Conservation (phyloP, 1,140 invertebrate species). For the Bombyx mori region ASM3026992v2 NC_085116.1:9167501-9168000, state of each 20-base stretch:
- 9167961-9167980: constrained; percentile 39
- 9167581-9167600: constrained; percentile 92
- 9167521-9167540: constrained; percentile 71
- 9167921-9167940: not conserved
- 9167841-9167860: constrained; percentile 68
- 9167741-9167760: constrained; percentile 35
- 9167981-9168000: constrained; percentile 36
- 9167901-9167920: not conserved
- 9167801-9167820: constrained; percentile 27
- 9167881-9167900: constrained; percentile 6
- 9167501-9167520: constrained; percentile 74
- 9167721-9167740: constrained; percentile 42
- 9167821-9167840: constrained; percentile 54
- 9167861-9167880: constrained; percentile 64
- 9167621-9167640: constrained; percentile 62
- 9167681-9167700: constrained; percentile 46
- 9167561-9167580: constrained; percentile 86
- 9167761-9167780: constrained; percentile 43
- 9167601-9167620: constrained; percentile 92
- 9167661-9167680: constrained; percentile 45
- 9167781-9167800: constrained; percentile 45
- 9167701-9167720: constrained; percentile 40
- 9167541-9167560: constrained; percentile 84
- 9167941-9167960: constrained; percentile 9
- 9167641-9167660: constrained; percentile 48